Percentiles rank a stretch among this genome's conserved stretches.
phyloP scores from a whole-genome alignment of 2,797 vertebrate genomes.

The Pipistrellus kuhlii region DNA sequence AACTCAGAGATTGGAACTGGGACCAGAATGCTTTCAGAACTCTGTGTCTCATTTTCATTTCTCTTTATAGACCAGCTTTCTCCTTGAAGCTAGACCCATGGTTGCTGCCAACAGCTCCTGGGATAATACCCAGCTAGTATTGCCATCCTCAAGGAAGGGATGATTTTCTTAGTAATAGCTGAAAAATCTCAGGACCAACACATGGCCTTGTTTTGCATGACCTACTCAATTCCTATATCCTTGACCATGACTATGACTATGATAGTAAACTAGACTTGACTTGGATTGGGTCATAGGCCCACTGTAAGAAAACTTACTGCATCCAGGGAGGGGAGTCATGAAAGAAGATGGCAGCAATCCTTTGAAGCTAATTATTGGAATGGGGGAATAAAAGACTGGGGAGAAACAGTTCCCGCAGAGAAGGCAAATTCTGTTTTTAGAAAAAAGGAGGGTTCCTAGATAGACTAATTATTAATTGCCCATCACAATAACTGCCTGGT shows the following conservation, averaged over 20 bases:
- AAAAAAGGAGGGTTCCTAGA: neutral
- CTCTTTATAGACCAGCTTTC: neutral
- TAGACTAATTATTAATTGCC: conserved; percentile 2
- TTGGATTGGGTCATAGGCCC: neutral
- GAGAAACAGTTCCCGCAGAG: neutral
- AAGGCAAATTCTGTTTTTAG: neutral
- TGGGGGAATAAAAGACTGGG: neutral
- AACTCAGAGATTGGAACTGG: neutral
- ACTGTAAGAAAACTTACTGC: neutral
- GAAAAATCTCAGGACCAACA: neutral
- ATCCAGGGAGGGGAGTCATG: neutral
- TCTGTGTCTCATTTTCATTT: neutral
- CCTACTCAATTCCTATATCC: neutral
- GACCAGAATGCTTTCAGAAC: neutral
- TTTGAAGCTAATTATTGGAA: conserved; percentile 11
- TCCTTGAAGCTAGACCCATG: neutral
- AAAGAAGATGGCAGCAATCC: neutral
- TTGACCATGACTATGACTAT: neutral
- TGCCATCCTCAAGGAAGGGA: neutral
- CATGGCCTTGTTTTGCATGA: neutral
- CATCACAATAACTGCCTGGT: conserved; percentile 31
- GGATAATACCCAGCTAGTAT: neutral
- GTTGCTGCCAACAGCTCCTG: neutral
- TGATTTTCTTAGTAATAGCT: neutral
- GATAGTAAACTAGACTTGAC: neutral